Evolutionary conservation across 2,888 invertebrate species (phyloP).

Genomic region (Ichneumoninae sp.): DNA sequence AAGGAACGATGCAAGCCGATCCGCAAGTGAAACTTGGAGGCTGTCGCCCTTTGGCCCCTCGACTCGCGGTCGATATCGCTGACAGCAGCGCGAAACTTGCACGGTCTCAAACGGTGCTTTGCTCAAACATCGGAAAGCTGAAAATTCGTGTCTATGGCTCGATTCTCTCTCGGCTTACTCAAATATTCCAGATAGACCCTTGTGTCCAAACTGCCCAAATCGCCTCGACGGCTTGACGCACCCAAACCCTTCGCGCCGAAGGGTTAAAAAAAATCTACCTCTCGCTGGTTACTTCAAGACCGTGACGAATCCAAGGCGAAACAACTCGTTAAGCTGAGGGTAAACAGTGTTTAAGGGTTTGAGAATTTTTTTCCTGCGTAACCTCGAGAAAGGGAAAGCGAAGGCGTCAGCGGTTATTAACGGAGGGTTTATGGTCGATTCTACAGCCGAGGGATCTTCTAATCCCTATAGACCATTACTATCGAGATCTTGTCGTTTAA

Average conservation of each 20-base stretch:
- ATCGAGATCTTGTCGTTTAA: background rate
- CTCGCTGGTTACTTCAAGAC: conserved; percentile 41
- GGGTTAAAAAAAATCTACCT: conserved; percentile 54
- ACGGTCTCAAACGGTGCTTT: conserved; percentile 66
- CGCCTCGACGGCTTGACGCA: conserved; percentile 47
- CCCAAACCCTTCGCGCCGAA: conserved; percentile 28
- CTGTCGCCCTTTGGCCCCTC: conserved; percentile 79
- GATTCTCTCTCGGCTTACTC: background rate
- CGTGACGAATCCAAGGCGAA: conserved; percentile 71
- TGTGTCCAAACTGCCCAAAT: conserved; percentile 29
- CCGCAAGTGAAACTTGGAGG: conserved; percentile 73
- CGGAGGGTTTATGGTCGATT: conserved; percentile 69
- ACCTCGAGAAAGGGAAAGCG: conserved; percentile 74
- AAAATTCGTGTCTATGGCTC: conserved; percentile 22
- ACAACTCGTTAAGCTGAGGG: conserved; percentile 69
- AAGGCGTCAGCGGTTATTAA: conserved; percentile 52
- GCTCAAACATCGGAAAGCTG: background rate
- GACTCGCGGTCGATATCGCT: conserved; percentile 80
- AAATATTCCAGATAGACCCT: conserved; percentile 2
- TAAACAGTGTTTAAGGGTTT: conserved; percentile 68
- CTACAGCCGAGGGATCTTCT: conserved; percentile 1
- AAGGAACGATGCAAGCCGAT: background rate
- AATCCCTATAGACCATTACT: background rate
- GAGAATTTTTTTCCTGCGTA: conserved; percentile 72
- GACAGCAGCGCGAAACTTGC: conserved; percentile 34